Evolutionary conservation across 2,888 invertebrate genomes (phyloP).

Genomic region (Acleris laterana): DNA sequence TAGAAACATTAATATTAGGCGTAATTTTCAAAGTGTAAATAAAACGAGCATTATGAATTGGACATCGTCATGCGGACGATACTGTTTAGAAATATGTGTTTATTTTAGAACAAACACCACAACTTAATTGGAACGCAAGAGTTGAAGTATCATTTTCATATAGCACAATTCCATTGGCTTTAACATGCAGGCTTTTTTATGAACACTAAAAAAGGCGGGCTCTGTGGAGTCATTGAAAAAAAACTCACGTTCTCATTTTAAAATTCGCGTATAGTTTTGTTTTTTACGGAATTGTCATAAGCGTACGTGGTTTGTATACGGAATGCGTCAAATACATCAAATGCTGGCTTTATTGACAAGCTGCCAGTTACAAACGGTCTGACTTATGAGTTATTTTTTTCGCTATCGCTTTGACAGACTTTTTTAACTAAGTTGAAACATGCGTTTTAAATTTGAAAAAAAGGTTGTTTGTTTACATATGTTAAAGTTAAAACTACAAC

Average conservation of each 20-base stretch:
- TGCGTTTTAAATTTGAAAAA: neutral
- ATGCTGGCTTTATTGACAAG: conserved; percentile 38
- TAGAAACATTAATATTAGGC: no score
- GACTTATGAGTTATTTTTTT: conserved; percentile 4
- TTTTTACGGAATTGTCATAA: conserved; percentile 20
- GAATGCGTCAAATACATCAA: conserved; percentile 34
- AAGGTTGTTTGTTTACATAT: conserved; percentile 1
- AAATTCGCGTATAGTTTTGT: conserved; percentile 1
- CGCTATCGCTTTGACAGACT: conserved; percentile 5
- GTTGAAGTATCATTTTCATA: no score
- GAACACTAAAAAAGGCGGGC: conserved; percentile 6
- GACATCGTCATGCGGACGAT: neutral
- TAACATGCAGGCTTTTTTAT: conserved; percentile 8
- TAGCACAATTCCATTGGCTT: no score
- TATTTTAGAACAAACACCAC: neutral
- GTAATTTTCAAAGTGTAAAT: neutral
- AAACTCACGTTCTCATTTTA: conserved; percentile 10
- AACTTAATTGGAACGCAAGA: neutral
- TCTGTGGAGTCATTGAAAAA: conserved; percentile 12
- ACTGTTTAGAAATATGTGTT: neutral
- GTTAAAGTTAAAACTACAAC: no score
- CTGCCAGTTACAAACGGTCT: conserved; percentile 29
- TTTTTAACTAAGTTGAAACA: conserved; percentile 3
- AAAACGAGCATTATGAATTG: neutral
- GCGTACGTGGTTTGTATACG: conserved; percentile 27